Evolutionary conservation across 92 coral and sea anemone genomes (phyloP).

Genomic region (Meandrina meandrites): DNA sequence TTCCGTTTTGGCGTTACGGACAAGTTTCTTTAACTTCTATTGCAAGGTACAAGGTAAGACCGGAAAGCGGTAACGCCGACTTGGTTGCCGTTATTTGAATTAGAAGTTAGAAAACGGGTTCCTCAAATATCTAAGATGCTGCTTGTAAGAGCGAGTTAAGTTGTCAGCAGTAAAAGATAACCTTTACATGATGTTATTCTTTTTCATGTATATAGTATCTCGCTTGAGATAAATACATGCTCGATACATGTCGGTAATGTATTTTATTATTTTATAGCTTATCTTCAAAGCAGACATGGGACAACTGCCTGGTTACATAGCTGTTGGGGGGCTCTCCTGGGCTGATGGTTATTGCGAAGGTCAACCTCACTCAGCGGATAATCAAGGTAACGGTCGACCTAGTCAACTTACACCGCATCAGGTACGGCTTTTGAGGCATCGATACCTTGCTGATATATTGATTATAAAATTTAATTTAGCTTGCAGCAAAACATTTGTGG

Average conservation of each 20-base stretch:
- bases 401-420: not conserved
- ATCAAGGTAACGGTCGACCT: conserved; percentile 14
- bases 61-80: not conserved
- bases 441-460: not conserved
- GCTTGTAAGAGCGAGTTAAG: not conserved
- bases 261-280: conserved; percentile 17
- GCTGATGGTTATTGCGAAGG: conserved; percentile 40
- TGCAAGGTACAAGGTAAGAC: conserved; percentile 37
- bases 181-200: not conserved
- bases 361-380: conserved; percentile 20
- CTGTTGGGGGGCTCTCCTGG: conserved; percentile 48
- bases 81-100: not conserved
- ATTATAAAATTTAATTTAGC: conserved; percentile 10
- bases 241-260: not conserved
- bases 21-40: conserved; percentile 50
- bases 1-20: conserved; percentile 53
- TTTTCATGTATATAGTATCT: too few species aligned
- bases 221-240: not conserved
- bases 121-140: not conserved
- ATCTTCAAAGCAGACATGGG: conserved; percentile 39
- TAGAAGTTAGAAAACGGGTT: not conserved
- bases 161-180: not conserved
- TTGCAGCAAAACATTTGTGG: conserved; percentile 34
- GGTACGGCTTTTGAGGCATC: not conserved
- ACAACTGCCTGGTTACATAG: conserved; percentile 55